Conservation (phyloP, 2,888 invertebrate species). For the Lathronympha strigana region DNA sequence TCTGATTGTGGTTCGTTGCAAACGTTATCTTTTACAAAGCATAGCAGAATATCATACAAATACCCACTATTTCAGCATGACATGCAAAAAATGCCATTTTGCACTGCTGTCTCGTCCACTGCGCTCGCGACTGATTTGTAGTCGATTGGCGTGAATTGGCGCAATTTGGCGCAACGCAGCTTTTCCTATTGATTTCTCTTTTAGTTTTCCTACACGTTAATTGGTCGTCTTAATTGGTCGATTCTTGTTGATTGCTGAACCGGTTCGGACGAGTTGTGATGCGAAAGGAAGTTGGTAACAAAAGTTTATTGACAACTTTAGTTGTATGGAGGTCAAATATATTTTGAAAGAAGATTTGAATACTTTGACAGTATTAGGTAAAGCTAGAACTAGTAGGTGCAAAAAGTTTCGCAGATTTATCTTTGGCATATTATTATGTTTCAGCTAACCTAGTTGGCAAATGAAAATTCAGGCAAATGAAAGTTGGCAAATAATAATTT, state of each 20-base stretch:
- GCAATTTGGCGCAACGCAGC: slow-evolving; percentile 45
- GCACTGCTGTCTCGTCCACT: slow-evolving; percentile 32
- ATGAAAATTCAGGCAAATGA: no score
- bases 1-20: no score
- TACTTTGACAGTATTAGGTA: no score
- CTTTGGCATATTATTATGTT: no score
- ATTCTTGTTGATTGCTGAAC: slow-evolving; percentile 17
- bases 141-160: slow-evolving; percentile 55
- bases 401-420: no score
- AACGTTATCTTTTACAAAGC: no score
- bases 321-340: not conserved
- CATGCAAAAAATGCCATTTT: slow-evolving; percentile 19
- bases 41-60: no score
- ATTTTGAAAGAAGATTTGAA: no score
- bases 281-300: not conserved
- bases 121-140: slow-evolving; percentile 50
- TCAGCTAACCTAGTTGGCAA: no score
- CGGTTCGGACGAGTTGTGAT: slow-evolving; percentile 18
- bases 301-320: not conserved
- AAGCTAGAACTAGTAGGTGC: no score
- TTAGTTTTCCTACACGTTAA: slow-evolving; percentile 39
- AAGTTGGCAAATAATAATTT: no score
- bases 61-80: no score
- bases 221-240: slow-evolving; percentile 28
- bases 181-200: slow-evolving; percentile 46